Percentiles rank a stretch among this genome's conserved stretches.
Evolutionary conservation across 2,888 invertebrate genomes (phyloP).

Genomic region (Neoaliturus tenellus): DNA sequence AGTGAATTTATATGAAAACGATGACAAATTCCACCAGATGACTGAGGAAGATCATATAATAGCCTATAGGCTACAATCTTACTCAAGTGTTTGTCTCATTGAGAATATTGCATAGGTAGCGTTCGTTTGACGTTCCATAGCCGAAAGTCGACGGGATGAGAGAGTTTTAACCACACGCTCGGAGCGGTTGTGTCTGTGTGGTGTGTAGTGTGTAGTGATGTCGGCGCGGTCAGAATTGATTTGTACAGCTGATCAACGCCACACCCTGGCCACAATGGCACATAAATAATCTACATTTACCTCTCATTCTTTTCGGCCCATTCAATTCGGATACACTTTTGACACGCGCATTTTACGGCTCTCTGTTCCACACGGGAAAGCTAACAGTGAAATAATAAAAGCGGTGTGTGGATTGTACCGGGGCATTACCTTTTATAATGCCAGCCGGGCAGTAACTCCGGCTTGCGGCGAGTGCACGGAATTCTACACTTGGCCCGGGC

Average conservation of each 20-base stretch:
- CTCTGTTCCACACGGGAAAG: slow-evolving; percentile 37
- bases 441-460: slow-evolving; percentile 12
- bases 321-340: slow-evolving; percentile 16
- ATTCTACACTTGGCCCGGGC: slow-evolving; percentile 18
- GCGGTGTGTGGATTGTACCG: not conserved
- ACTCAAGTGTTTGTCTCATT: no score
- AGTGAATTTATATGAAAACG: no score
- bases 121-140: no score
- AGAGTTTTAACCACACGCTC: no score
- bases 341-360: slow-evolving; percentile 43
- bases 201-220: no score
- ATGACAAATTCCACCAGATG: no score
- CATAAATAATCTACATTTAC: slow-evolving; percentile 51
- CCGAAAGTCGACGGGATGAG: no score
- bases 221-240: slow-evolving; percentile 41
- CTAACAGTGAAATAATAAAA: slow-evolving; percentile 27
- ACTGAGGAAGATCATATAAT: no score
- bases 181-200: no score
- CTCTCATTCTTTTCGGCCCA: slow-evolving; percentile 37
- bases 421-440: slow-evolving; percentile 37
- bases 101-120: no score
- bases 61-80: no score
- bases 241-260: slow-evolving; percentile 32
- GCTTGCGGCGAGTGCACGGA: not conserved
- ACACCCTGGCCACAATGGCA: slow-evolving; percentile 46